Percentiles rank a stretch among this genome's conserved stretches.
Conservation (phyloP, 2,797 vertebrate genomes). For the Sebastes cheni region DNA sequence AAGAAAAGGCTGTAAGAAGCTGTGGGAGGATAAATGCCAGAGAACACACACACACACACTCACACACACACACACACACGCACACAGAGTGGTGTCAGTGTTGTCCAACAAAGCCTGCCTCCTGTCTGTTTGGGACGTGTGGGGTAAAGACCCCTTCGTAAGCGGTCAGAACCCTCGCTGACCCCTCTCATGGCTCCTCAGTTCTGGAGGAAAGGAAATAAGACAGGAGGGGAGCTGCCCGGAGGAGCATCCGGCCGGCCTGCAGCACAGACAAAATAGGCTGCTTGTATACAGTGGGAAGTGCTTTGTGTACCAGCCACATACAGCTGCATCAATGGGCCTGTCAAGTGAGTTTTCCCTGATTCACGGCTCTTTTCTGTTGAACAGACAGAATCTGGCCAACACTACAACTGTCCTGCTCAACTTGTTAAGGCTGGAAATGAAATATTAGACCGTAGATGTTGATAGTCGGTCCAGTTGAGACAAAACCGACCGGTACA, state of each 20-base stretch:
- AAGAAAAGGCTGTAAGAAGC: conserved; percentile 4
- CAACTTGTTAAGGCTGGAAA: neutral
- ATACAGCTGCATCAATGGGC: conserved; percentile 43
- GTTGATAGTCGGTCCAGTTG: neutral
- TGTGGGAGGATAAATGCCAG: neutral
- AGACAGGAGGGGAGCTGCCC: conserved; percentile 11
- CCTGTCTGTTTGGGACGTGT: conserved; percentile 2
- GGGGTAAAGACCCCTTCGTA: conserved; percentile 25
- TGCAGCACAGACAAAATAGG: conserved; percentile 2
- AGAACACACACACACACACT: neutral
- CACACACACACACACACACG: conserved; percentile 1
- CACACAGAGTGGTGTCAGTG: neutral
- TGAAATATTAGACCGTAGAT: neutral
- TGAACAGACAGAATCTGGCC: neutral
- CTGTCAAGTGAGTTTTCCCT: conserved; percentile 36
- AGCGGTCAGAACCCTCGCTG: conserved; percentile 18
- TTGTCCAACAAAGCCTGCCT: conserved; percentile 31
- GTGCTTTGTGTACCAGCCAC: conserved; percentile 34
- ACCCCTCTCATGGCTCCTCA: conserved; percentile 21
- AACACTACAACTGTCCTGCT: neutral
- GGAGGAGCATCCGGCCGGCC: conserved; percentile 10
- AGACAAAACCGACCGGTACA: neutral
- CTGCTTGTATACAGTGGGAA: conserved; percentile 20
- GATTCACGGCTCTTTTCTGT: conserved; percentile 13
- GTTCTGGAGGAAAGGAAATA: conserved; percentile 53